These are phyloP conservation scores for Mythimna loreyi DNA, from an alignment of 2,888 invertebrate species.

Conservation along the genomic window DNA sequence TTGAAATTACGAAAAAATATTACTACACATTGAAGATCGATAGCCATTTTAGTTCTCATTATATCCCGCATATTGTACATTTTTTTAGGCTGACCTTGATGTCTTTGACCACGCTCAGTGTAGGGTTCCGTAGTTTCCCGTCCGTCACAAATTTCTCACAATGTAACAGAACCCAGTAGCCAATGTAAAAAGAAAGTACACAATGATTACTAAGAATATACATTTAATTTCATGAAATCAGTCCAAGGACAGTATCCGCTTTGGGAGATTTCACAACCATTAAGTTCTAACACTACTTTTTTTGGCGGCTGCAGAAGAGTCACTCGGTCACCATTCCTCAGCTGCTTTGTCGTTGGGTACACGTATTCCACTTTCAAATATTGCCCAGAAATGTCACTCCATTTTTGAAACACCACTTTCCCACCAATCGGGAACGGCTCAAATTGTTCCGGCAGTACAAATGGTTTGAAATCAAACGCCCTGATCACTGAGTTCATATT, in stretches of 20 bases:
- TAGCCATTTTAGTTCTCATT: no score
- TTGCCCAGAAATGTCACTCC: slow-evolving; percentile 70
- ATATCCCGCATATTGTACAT: no score
- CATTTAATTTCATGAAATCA: slow-evolving; percentile 56
- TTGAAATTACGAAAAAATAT: no score
- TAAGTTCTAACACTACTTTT: slow-evolving; percentile 70
- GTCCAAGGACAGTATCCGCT: slow-evolving; percentile 78
- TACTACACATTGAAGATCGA: no score
- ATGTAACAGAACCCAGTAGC: no score
- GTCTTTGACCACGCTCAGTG: no score
- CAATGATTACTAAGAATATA: neutral
- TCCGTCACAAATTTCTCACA: no score
- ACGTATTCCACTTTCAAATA: slow-evolving; percentile 79
- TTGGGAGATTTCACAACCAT: slow-evolving; percentile 67
- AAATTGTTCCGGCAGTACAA: slow-evolving; percentile 71
- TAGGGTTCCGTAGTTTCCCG: no score
- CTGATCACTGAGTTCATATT: slow-evolving; percentile 75
- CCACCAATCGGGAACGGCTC: slow-evolving; percentile 82
- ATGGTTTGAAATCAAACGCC: slow-evolving; percentile 73
- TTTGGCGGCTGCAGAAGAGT: slow-evolving; percentile 72
- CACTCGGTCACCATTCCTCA: slow-evolving; percentile 70
- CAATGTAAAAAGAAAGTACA: slow-evolving; percentile 20
- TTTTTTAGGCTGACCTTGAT: no score
- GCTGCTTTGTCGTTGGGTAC: slow-evolving; percentile 74
- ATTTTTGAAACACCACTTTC: slow-evolving; percentile 83